Base-by-base conservation (phyloP, 2,888 invertebrate species). In the Alloscopus bannaensis region DNA sequence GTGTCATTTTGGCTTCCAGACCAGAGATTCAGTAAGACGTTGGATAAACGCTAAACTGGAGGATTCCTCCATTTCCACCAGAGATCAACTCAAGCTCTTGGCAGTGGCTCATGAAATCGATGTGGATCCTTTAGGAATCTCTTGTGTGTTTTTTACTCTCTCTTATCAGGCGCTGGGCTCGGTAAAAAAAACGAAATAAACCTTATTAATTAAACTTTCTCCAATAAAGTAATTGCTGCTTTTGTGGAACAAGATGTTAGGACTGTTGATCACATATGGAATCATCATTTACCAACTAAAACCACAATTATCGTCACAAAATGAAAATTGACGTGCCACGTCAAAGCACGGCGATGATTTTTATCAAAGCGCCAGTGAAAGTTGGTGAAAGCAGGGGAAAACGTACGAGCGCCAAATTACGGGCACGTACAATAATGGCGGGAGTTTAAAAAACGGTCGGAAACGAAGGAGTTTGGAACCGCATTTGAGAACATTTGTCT, bases 171-270 rank as follows among this genome's bases (percentile, higher is more conserved):
- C 24, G 4, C 20, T 60, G 8, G 36, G 36, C 31, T 60, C 60
- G 3, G 57, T 57, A 26, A 22, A 26, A 8, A 55, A 4, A 24
- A 22, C 20, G 24, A 55, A 8, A 4, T 55, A 3, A 8, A 55
- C 4, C 2, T 24, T 22, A 55, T 24, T 6, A 55, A 20, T 24
- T 24, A 22, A 8, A 24, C 26, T 36, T n/a, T 47, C 6, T 4
- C 4, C 18, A 47, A n/a, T 55, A 55, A 55, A 55, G 4, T 18
- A 47, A 11, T 4, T 4, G 4, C 6, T n/a, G 3, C 18, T 4
- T 47, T 47, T 55, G 55, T 24, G 20, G 20, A 55, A 55, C 13
- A 2, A 57, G 57, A 57, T 57, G 57, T 16, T 57, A 11, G 57
- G 57, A 26, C 18, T 57, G 16, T 16, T 28, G 28, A 57, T 57